Percentiles rank a stretch among this genome's conserved stretches.
Conservation (phyloP, 2,797 vertebrate species). For the Phylloscopus collybita region DNA sequence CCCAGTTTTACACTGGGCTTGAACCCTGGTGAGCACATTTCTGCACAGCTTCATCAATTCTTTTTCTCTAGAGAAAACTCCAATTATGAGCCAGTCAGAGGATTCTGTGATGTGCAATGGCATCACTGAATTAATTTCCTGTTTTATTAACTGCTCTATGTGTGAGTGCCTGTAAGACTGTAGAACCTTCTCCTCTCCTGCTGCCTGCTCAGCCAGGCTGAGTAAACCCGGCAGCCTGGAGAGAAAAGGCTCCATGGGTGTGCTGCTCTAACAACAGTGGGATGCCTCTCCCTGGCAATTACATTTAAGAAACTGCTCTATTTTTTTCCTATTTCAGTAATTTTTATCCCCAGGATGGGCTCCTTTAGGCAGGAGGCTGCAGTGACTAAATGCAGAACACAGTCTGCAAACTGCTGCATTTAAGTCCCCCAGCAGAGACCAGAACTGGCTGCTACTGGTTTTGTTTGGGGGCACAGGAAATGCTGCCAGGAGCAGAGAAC, state of each 20-base stretch:
- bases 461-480: background rate
- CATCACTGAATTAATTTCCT: background rate
- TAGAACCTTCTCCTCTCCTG: background rate
- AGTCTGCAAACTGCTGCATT: background rate
- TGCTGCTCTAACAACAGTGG: background rate
- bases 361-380: background rate
- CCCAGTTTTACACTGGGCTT: background rate
- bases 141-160: background rate
- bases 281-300: background rate
- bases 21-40: background rate
- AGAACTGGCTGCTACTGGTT: background rate
- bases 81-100: background rate
- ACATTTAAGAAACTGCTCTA: background rate
- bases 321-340: background rate
- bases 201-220: background rate
- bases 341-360: background rate
- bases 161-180: background rate
- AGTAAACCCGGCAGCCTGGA: background rate
- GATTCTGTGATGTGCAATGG: background rate
- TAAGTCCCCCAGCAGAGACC: background rate
- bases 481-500: fast-evolving
- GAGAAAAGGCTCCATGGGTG: background rate
- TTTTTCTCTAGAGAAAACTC: background rate
- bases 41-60: background rate
- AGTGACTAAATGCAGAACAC: background rate